These are phyloP conservation scores for Rotaria macrura DNA, from an alignment of 2,888 invertebrate genomes.

Conservation along the genomic window DNA sequence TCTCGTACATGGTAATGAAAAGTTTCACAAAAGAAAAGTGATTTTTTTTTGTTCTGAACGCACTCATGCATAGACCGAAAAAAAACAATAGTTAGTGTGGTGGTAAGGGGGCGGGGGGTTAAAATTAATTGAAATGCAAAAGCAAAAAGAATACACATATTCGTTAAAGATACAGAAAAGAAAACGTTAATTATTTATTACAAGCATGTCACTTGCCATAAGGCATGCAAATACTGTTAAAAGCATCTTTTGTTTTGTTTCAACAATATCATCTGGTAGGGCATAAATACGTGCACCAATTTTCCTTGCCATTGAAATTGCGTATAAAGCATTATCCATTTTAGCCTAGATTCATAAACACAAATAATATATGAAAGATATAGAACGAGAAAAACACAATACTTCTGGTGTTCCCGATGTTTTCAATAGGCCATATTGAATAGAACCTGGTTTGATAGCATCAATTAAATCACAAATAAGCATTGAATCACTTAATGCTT, in stretches of 20 bases:
- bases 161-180: no score
- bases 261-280: constrained; percentile 92
- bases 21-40: no score
- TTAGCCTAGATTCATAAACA: constrained; percentile 62
- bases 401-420: constrained; percentile 70
- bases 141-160: no score
- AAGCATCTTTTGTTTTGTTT: constrained; percentile 94
- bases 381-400: neutral
- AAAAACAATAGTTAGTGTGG: no score
- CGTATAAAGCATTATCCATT: constrained; percentile 94
- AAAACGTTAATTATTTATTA: neutral
- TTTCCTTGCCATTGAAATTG: constrained; percentile 91
- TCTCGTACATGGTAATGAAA: no score
- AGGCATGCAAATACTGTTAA: constrained; percentile 99
- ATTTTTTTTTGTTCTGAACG: no score
- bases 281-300: constrained; percentile 95
- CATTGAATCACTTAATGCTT: constrained; percentile 72
- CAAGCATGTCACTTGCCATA: constrained; percentile 71
- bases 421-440: constrained; percentile 82
- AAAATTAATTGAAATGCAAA: no score
- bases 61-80: no score
- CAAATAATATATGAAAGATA: neutral
- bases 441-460: constrained; percentile 83
- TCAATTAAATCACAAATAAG: constrained; percentile 90
- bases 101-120: no score